Evolutionary conservation across 2,113 vertebrate species (phyloP), one percentile per base, ranked within the genome.

Genomic region (Cinclus mexicanus): DNA sequence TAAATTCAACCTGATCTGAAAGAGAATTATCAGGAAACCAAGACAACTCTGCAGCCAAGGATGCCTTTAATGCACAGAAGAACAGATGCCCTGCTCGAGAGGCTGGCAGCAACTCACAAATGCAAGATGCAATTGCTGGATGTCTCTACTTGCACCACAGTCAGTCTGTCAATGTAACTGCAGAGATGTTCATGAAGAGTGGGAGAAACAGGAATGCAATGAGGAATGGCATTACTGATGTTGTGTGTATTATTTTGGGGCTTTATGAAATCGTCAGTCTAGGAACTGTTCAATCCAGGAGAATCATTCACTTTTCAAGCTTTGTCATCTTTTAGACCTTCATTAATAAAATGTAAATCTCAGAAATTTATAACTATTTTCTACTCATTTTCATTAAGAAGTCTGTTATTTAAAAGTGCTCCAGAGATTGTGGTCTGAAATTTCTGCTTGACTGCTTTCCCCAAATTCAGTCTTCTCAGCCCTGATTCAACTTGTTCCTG

Each of bases 81-180:
- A 90, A 84, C 1, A 1, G 28, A 42, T 47, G n/a, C 20, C 4
- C 22, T 20, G n/a, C 81, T 77, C 0, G 0, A 49, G 69, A 71
- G 28, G 85, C 70, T 65, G 59, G 59, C 46, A 60, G 81, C 29
- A 75, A 74, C 64, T 84, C 61, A 65, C 67, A 82, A 89, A 41
- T 13, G 26, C 60, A 92, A 65, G 82, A 65, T 47, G 31, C 63
- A 26, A 33, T 65, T 68, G 26, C 3, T 47, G 39, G 47, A 64
- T 71, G 22, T 74, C 46, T 53, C 69, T 31, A 37, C 10, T 5
- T 68, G 26, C 41, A 72, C 56, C 2, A 8, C 59, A 28, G 2
- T 76, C 53, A 35, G 47, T 24, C 55, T 90, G 78, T 74, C 47
- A 59, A 1, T 31, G 2, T 9, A 79, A 42, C 42, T 67, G 8